Conservation (phyloP, 1,140 invertebrate species). For the Pseudobourletiella spinata region DNA sequence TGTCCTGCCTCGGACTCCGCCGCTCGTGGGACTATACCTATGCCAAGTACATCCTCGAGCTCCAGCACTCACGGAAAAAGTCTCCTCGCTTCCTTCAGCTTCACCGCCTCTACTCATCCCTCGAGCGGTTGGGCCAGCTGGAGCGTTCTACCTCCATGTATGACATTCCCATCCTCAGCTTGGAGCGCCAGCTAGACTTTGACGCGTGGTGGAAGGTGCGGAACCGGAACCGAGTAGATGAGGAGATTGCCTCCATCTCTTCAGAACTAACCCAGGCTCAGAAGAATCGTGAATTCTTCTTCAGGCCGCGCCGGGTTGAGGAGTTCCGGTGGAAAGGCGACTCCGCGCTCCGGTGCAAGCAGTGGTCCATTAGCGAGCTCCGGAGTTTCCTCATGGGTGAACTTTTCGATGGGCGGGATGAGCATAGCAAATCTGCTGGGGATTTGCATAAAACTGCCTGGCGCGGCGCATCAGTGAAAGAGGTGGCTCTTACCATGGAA, state of each 20-base stretch:
- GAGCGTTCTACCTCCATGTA: slow-evolving; percentile 61
- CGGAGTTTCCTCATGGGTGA: slow-evolving; percentile 28
- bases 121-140: slow-evolving; percentile 73
- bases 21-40: slow-evolving; percentile 37
- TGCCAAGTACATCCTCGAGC: slow-evolving; percentile 53
- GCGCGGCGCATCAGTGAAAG: slow-evolving; percentile 67
- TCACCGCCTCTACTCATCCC: slow-evolving; percentile 71
- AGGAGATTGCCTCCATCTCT: slow-evolving; percentile 64
- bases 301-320: slow-evolving; percentile 59
- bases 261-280: slow-evolving; percentile 66
- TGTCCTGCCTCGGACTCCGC: slow-evolving; percentile 19
- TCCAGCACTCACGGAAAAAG: slow-evolving; percentile 59
- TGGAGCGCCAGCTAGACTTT: slow-evolving; percentile 68
- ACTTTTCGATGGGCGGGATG: background rate
- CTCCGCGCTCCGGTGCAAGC: slow-evolving; percentile 64
- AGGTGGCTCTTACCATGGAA: slow-evolving; percentile 57
- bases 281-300: slow-evolving; percentile 73
- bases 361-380: slow-evolving; percentile 77
- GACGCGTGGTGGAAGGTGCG: slow-evolving; percentile 73
- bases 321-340: slow-evolving; percentile 64
- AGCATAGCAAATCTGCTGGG: slow-evolving; percentile 15
- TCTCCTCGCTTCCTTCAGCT: slow-evolving; percentile 75
- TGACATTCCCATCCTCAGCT: slow-evolving; percentile 54
- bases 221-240: slow-evolving; percentile 66
- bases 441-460: slow-evolving; percentile 70